Percentiles rank a stretch among this genome's conserved stretches.
phyloP scores from a whole-genome alignment of 2,113 vertebrate genomes.

The Amphiprion ocellaris region DNA sequence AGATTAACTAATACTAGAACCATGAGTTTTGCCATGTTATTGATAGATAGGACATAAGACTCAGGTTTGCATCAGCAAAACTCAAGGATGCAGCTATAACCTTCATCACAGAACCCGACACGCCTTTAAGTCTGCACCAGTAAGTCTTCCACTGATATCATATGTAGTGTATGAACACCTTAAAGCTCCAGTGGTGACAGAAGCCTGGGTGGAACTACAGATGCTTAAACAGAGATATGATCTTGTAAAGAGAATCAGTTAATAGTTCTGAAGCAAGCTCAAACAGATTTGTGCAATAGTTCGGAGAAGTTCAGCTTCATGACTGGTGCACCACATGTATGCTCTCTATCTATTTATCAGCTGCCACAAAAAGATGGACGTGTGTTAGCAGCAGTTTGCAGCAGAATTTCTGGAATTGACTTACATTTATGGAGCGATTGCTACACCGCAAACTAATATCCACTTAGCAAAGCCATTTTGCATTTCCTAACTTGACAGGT shows the following conservation, averaged over 20 bases:
- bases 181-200: not conserved
- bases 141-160: not conserved
- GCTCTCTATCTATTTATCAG: not conserved
- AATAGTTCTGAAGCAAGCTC: not conserved
- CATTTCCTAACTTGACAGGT: conserved; percentile 19
- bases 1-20: no score
- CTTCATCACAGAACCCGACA: not conserved
- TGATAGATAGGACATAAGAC: not conserved
- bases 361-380: not conserved
- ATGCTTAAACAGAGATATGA: not conserved
- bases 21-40: not conserved
- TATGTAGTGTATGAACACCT: not conserved
- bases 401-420: not conserved
- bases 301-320: not conserved
- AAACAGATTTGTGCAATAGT: conserved; percentile 7
- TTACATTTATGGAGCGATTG: conserved; percentile 2
- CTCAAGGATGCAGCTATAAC: not conserved
- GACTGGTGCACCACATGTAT: not conserved
- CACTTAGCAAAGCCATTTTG: conserved; percentile 20
- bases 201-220: not conserved
- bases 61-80: conserved; percentile 8
- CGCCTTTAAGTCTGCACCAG: not conserved
- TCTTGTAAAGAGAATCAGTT: not conserved
- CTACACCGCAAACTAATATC: not conserved
- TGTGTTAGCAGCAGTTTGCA: not conserved